A percentile compares a stretch with the other conserved stretches of the same genome.
These are phyloP conservation scores for Pseudomyrmex flavicornis DNA, from an alignment of 1,140 invertebrate species.

Conservation along the genomic window DNA sequence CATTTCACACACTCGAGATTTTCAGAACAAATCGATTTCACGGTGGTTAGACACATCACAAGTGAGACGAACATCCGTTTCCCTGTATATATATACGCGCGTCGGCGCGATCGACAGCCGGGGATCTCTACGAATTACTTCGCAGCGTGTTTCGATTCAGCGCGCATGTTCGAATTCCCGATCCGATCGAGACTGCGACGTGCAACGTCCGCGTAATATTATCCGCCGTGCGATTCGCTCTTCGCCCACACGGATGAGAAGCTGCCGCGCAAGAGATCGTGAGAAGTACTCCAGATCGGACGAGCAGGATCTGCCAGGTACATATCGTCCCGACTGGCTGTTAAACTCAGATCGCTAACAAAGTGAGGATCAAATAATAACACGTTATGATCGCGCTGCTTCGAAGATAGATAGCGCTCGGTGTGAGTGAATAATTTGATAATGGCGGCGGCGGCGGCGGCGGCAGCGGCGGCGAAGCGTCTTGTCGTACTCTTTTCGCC, in stretches of 20 bases:
- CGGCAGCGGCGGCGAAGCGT: constrained; percentile 60
- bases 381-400: constrained; percentile 81
- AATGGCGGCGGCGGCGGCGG: constrained; percentile 74
- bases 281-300: constrained; percentile 81
- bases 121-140: constrained; percentile 5
- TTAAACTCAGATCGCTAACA: constrained; percentile 83
- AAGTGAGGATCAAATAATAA: constrained; percentile 85
- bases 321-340: constrained; percentile 72
- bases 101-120: constrained; percentile 39
- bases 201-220: constrained; percentile 36
- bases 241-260: constrained; percentile 40
- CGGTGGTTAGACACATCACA: neutral
- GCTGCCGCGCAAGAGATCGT: constrained; percentile 70
- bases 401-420: constrained; percentile 83
- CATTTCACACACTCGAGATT: neutral
- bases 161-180: constrained; percentile 15
- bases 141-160: constrained; percentile 33
- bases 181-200: constrained; percentile 10
- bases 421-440: constrained; percentile 85
- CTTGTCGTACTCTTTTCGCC: constrained; percentile 66
- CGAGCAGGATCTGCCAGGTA: constrained; percentile 77
- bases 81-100: neutral
- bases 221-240: constrained; percentile 18
- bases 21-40: constrained; percentile 19
- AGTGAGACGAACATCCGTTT: neutral